phyloP scores from a whole-genome alignment of 2,113 vertebrate genomes.

The Nycticryphes semicollaris region DNA sequence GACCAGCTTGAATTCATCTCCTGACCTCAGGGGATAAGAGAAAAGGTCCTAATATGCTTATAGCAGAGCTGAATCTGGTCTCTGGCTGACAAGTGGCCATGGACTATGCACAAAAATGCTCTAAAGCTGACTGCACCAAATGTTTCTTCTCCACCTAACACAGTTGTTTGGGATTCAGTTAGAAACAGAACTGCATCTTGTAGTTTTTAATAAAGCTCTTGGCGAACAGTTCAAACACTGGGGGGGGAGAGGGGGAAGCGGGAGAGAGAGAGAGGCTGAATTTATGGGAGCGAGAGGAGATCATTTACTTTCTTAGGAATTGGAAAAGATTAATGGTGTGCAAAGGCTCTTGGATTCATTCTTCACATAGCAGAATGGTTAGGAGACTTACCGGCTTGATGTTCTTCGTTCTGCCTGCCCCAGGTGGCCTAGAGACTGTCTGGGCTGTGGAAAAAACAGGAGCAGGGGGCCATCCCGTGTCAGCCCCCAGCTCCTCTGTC shows the following conservation, averaged over 20 bases:
- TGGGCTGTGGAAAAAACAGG: neutral
- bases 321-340: slow-evolving; percentile 54
- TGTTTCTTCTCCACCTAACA: slow-evolving; percentile 44
- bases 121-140: slow-evolving; percentile 45
- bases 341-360: slow-evolving; percentile 48
- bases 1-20: neutral
- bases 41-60: neutral
- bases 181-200: slow-evolving; percentile 38
- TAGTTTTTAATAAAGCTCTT: slow-evolving; percentile 62
- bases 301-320: slow-evolving; percentile 23
- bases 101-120: slow-evolving; percentile 38
- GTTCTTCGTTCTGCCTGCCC: neutral
- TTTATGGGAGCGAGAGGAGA: slow-evolving; percentile 39
- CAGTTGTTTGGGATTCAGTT: slow-evolving; percentile 29
- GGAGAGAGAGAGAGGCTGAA: slow-evolving; percentile 18
- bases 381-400: neutral
- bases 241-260: neutral
- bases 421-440: neutral
- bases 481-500: no score
- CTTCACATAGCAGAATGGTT: slow-evolving; percentile 37
- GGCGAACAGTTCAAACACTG: slow-evolving; percentile 34
- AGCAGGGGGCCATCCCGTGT: neutral
- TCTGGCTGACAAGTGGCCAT: slow-evolving; percentile 2
- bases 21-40: neutral
- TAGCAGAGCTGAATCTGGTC: neutral